Evolutionary conservation across 2,888 invertebrate species (phyloP).

Genomic region (Silvanus unidentatus): DNA sequence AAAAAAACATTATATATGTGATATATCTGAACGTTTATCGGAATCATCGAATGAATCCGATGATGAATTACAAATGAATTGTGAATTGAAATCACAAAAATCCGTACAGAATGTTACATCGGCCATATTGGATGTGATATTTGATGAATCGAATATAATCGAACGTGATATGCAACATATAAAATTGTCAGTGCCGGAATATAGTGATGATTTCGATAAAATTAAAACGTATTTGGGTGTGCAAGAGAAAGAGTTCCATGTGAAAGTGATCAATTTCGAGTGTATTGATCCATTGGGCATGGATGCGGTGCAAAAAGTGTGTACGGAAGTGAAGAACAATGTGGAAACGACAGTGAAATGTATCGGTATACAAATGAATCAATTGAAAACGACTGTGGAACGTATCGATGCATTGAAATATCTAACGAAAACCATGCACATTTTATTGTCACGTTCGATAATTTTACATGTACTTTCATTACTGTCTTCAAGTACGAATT

Average conservation of each 20-base stretch:
- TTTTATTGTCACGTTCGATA: slow-evolving; percentile 51
- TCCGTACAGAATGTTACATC: no score
- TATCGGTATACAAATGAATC: slow-evolving; percentile 49
- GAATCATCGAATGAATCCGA: no score
- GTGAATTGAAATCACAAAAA: no score
- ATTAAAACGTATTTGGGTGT: slow-evolving; percentile 38
- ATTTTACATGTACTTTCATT: slow-evolving; percentile 52
- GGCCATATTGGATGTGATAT: no score
- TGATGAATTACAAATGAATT: no score
- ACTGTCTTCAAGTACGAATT: slow-evolving; percentile 33
- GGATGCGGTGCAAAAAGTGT: slow-evolving; percentile 43
- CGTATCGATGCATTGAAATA: slow-evolving; percentile 50
- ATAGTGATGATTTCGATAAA: slow-evolving; percentile 35
- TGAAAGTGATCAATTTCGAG: slow-evolving; percentile 45
- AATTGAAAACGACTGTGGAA: slow-evolving; percentile 47
- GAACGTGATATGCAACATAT: slow-evolving; percentile 37
- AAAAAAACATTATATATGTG: slow-evolving; percentile 21
- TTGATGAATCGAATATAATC: slow-evolving; percentile 24
- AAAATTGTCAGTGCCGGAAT: slow-evolving; percentile 28
- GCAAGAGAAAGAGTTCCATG: slow-evolving; percentile 39
- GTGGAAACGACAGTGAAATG: slow-evolving; percentile 18
- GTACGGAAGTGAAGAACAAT: slow-evolving; percentile 30
- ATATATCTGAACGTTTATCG: no score
- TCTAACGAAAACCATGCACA: slow-evolving; percentile 49
- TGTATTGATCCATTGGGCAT: slow-evolving; percentile 53